Evolutionary conservation across 2,888 invertebrate genomes (phyloP), one percentile per base, ranked within the genome.

Genomic region (Argyresthia goedartella): DNA sequence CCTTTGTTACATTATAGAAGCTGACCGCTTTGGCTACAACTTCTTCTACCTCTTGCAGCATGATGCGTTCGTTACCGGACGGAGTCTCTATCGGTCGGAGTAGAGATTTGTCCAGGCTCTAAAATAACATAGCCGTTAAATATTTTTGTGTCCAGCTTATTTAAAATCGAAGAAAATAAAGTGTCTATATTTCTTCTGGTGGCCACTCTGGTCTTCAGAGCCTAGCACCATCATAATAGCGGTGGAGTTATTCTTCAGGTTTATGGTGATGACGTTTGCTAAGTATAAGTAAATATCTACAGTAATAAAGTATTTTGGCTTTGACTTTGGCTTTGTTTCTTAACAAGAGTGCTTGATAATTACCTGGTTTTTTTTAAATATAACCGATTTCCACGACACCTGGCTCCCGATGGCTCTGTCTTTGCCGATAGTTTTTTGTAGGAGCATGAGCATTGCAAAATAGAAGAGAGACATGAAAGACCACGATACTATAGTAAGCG

Each of bases 31-130:
- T 82, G 3, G 82, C 82, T 1, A 75, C 60, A 0, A 81, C 54
- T 3, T 80, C 81, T 39, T 81, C 81, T 0, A 85, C 82, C 57
- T 77, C 76, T 57, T 85, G 82, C 3, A 82, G 58, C 2, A 63
- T 71, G 0, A 67, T 67, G 0, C 67, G 58, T 25, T 80, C 74
- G 7, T 49, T 63, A 1, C 69, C 69, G 0, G 67, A 60, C 0
- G 72, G 78, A 1, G 58, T 60, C 39, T 61, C 57, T 4, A 81
- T 68, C 0, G 53, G 55, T 10, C 51, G 68, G 8, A 82, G 3
- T 25, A 25, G 3, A 25, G 2, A 53, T 54, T 56, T 54, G 25
- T 63, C 61, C 4, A 33, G 47, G 54, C 77, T 64, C 84, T 84
- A 55, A 15, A 57, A 56, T 33, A 8, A 11, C 39, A n/a, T 39